Percentiles rank a stretch among this genome's conserved stretches.
phyloP scores from a whole-genome alignment of 2,113 vertebrate genomes.

The Saccopteryx leptura region DNA sequence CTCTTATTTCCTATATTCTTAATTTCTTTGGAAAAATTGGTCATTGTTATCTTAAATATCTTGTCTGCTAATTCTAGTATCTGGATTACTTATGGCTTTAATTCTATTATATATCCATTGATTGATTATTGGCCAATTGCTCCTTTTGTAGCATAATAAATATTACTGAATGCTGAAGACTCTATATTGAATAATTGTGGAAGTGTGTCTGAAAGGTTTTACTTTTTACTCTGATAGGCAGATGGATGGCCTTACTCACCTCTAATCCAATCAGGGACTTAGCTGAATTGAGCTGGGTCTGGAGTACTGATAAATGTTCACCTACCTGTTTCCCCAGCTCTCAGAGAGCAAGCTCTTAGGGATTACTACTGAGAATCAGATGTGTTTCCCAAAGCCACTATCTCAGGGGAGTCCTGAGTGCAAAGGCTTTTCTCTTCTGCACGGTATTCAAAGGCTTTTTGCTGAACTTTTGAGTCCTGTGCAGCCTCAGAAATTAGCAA shows the following conservation, averaged over 20 bases:
- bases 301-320: no score
- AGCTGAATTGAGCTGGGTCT: background rate
- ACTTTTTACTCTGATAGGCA: background rate
- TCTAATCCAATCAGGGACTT: background rate
- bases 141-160: background rate
- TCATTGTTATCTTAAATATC: constrained; percentile 6
- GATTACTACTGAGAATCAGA: background rate
- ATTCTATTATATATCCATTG: background rate
- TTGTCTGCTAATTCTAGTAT: background rate
- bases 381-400: background rate
- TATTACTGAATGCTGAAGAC: background rate
- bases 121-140: background rate
- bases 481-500: background rate
- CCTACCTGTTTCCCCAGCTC: background rate
- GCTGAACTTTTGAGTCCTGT: background rate
- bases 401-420: background rate
- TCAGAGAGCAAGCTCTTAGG: background rate
- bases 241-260: background rate
- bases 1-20: background rate
- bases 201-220: background rate
- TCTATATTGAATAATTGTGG: background rate
- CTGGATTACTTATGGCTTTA: background rate
- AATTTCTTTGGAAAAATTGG: background rate
- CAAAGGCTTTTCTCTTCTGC: background rate
- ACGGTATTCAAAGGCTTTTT: background rate